Percentiles rank a stretch among this genome's conserved stretches.
Evolutionary conservation across 92 coral and sea anemone species (phyloP).

Genomic region (Bergia puertoricense): DNA sequence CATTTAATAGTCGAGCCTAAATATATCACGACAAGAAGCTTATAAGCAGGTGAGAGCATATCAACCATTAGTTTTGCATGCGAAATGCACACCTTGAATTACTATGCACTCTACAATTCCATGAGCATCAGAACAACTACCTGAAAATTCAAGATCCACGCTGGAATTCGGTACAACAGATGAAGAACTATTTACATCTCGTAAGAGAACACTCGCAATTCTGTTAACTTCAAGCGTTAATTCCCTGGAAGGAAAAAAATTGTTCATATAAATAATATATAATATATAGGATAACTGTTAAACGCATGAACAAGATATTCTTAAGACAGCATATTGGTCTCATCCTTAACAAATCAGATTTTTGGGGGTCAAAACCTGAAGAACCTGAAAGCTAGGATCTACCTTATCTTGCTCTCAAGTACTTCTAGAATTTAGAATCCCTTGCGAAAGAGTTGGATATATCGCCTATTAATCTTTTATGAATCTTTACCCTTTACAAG

Average conservation of each 20-base stretch:
- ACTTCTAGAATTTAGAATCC: not conserved
- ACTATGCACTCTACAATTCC: too few relatives aligned
- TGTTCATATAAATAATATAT: not conserved
- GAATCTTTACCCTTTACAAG: too few relatives aligned
- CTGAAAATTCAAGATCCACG: slow-evolving; percentile 18
- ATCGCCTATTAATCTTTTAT: not conserved
- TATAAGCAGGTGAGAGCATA: too few relatives aligned
- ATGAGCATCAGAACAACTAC: not conserved
- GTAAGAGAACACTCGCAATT: not conserved
- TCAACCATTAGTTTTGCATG: too few relatives aligned
- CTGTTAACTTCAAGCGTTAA: slow-evolving; percentile 3
- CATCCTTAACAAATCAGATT: not conserved
- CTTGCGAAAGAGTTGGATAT: not conserved
- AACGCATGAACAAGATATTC: not conserved
- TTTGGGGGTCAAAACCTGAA: not conserved
- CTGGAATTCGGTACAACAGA: slow-evolving; percentile 20
- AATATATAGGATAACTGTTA: not conserved
- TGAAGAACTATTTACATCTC: not conserved
- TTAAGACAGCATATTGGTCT: not conserved
- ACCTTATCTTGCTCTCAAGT: too few relatives aligned
- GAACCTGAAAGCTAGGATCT: too few relatives aligned
- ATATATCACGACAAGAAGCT: too few relatives aligned
- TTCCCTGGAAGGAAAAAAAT: not conserved
- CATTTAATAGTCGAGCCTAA: too few relatives aligned
- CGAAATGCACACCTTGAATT: not conserved